These are phyloP conservation scores for Thinocorus orbignyianus DNA, from an alignment of 2,113 vertebrate species.

Conservation along the genomic window DNA sequence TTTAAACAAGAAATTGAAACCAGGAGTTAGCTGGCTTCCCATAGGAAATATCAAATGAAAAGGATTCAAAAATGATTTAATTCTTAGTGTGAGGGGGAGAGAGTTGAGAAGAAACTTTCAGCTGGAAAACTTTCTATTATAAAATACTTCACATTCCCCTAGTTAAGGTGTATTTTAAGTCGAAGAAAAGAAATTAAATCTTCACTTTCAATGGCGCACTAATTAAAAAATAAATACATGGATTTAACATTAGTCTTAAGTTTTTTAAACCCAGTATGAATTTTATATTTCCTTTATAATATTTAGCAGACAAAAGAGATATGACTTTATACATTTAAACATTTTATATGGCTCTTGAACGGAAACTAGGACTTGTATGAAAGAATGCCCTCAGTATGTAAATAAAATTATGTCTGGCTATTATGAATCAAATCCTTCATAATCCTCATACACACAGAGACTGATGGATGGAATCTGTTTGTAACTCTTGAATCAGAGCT, in stretches of 20 bases:
- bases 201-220: not conserved
- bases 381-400: constrained; percentile 19
- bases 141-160: not conserved
- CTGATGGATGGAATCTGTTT: constrained; percentile 36
- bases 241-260: not conserved
- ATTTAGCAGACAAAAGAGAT: not conserved
- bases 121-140: not conserved
- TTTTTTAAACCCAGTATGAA: not conserved
- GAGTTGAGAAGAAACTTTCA: not conserved
- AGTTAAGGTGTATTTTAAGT: not conserved
- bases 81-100: not conserved
- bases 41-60: not conserved
- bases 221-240: not conserved
- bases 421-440: constrained; percentile 59
- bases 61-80: not conserved
- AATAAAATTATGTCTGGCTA: constrained; percentile 67
- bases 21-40: not conserved
- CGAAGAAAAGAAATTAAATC: not conserved
- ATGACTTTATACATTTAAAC: constrained; percentile 18
- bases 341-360: constrained; percentile 4
- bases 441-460: not conserved
- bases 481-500: constrained; percentile 31
- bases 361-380: not conserved
- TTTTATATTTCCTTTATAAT: not conserved
- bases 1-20: not conserved